Percentiles rank a stretch among this genome's conserved stretches.
phyloP scores from a whole-genome alignment of 2,888 invertebrate species.

The Nysson spinosus region DNA sequence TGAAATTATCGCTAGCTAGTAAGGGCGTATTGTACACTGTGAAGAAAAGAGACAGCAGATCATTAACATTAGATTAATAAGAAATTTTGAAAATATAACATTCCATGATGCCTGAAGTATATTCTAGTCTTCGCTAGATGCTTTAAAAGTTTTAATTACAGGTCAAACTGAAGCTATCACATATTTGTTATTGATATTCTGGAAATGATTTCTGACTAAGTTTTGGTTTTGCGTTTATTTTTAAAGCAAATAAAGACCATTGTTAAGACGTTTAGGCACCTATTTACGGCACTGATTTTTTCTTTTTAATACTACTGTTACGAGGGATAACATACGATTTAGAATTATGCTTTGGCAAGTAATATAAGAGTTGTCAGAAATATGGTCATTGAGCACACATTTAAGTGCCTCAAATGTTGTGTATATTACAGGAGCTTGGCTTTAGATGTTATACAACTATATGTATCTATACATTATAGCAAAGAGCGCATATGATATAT shows the following conservation, averaged over 20 bases:
- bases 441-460: constrained; percentile 77
- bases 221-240: constrained; percentile 42
- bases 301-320: constrained; percentile 71
- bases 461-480: constrained; percentile 76
- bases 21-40: constrained; percentile 9
- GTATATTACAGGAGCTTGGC: constrained; percentile 78
- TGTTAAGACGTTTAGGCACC: constrained; percentile 57
- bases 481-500: constrained; percentile 76
- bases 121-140: constrained; percentile 63
- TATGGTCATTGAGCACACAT: constrained; percentile 76
- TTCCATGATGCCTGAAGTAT: constrained; percentile 56
- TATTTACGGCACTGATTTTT: constrained; percentile 72
- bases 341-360: constrained; percentile 74
- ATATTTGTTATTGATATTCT: constrained; percentile 65
- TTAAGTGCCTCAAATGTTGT: constrained; percentile 78
- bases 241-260: constrained; percentile 22
- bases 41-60: constrained; percentile 13
- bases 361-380: constrained; percentile 66
- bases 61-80: constrained; percentile 29
- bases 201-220: constrained; percentile 53
- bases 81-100: constrained; percentile 54
- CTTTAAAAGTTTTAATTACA: constrained; percentile 53
- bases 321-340: constrained; percentile 71
- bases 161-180: constrained; percentile 22
- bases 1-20: constrained; percentile 13